Evolutionary conservation across 2,797 vertebrate species (phyloP), one percentile per base, ranked within the genome.

Genomic region (Erpetoichthys calabaricus): DNA sequence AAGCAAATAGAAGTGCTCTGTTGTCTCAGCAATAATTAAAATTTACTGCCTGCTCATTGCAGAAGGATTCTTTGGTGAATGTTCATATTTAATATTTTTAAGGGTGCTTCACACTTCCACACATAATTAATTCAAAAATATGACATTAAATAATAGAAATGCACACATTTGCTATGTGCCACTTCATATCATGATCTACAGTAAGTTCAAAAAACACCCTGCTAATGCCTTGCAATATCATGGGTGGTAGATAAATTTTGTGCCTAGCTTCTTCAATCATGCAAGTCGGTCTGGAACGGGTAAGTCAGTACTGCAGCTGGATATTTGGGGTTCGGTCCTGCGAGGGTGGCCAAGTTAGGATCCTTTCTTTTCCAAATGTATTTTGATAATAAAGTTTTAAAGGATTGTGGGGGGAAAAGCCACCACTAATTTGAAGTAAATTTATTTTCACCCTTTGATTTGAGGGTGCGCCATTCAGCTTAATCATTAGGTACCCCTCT

Each of bases 1-100:
- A 92, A 74, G 83, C 90, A 3, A 92, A 81, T 60, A 79, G 94
- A 4, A 90, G 86, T 1, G 85, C 88, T 2, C 81, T 89, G 47
- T 73, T 89, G 63, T 89, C 89, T 57, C 91, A 95, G 81, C 77
- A 72, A 62, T 95, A 75, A 47, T 4, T 9, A 3, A 25, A 42
- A 10, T 47, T 55, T 47, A 54, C 25, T 59, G 55, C 59, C 63
- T 60, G 55, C 61, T 57, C 53, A 62, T 61, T 25, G 25, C 25
- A 25, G 25, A 25, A 25, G 25, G 25, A 25, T 25, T 25, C 25
- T 25, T 25, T 25, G 25, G 25, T 25, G 25, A 25, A 25, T 25
- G 25, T 25, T 57, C 47, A 45, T 43, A 42, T 62, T 59, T 57
- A 3, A 8, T 25, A 45, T 45, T 8, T n/a, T 46, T 57, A 3